phyloP scores from a whole-genome alignment of 1,140 invertebrate species.

The Leptopilina clavipes region DNA sequence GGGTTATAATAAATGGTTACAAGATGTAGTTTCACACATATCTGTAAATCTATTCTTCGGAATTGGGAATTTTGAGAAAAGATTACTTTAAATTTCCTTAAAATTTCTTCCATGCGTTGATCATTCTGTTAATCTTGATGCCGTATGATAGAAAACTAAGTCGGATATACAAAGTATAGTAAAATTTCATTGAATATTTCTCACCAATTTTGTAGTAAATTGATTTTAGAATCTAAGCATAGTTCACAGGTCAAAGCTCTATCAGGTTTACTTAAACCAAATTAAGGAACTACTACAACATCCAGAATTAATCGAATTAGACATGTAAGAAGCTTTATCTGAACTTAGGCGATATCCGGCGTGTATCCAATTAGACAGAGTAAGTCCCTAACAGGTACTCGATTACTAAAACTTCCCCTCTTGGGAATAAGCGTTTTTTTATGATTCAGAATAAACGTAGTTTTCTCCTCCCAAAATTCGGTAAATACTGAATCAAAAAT shows the following conservation, averaged over 20 bases:
- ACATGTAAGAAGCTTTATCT: background rate
- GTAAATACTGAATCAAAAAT: no score
- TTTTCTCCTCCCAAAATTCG: no score
- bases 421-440: background rate
- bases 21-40: no score
- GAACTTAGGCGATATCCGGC: conserved; percentile 4
- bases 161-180: no score
- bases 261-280: background rate
- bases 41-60: no score
- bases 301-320: background rate
- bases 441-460: background rate
- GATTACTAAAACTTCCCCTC: background rate
- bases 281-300: conserved; percentile 3
- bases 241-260: background rate
- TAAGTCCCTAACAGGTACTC: background rate
- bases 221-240: background rate
- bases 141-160: no score
- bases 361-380: conserved; percentile 3
- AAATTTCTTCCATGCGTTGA: no score
- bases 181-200: background rate
- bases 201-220: background rate
- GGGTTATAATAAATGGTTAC: no score
- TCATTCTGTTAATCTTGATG: no score
- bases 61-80: no score
- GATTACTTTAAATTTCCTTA: no score